Conservation (phyloP, 2,113 vertebrate genomes). For the Actenoides hombroni region DNA sequence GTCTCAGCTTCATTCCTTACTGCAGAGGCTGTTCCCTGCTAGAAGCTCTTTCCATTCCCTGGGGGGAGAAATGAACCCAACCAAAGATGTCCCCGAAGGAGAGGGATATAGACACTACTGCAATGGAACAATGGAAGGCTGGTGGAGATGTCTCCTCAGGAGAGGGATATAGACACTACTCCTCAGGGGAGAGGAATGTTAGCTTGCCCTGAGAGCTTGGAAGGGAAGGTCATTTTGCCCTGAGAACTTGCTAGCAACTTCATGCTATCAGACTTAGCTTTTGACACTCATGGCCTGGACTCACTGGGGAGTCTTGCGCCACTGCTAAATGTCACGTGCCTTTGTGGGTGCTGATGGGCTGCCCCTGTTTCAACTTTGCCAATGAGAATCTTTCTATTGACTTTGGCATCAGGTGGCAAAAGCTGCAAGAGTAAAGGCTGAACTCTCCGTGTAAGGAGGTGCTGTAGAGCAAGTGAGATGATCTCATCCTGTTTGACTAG, state of each 20-base stretch:
- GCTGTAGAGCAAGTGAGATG: not conserved
- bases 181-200: not conserved
- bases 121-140: not conserved
- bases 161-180: not conserved
- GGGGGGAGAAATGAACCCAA: not conserved
- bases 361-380: accelerated
- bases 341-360: not conserved
- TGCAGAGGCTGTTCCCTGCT: not conserved
- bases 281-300: not conserved
- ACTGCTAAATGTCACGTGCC: not conserved
- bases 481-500: not conserved
- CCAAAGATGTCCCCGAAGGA: not conserved
- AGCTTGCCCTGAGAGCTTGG: not conserved
- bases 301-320: not conserved
- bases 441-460: not conserved
- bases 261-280: not conserved
- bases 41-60: not conserved
- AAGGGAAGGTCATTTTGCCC: not conserved
- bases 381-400: not conserved
- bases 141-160: not conserved
- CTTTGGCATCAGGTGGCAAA: not conserved
- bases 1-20: not conserved
- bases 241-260: not conserved
- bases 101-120: accelerated
- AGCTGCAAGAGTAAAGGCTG: not conserved